Conservation (phyloP, 2,797 vertebrate species). For the Salmo trutta region DNA sequence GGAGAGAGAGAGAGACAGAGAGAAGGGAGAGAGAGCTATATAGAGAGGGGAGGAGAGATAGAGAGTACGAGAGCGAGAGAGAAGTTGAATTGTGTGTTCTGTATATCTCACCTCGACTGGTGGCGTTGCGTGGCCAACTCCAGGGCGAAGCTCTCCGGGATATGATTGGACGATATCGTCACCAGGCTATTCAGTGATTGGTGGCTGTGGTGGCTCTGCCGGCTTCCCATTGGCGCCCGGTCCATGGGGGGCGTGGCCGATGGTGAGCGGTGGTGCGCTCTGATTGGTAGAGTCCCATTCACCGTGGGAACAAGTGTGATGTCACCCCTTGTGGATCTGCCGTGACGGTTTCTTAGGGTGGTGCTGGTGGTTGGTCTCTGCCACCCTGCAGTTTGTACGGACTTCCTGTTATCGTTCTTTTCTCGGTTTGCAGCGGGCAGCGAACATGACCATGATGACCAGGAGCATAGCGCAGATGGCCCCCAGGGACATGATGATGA, state of each 20-base stretch:
- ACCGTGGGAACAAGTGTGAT: constrained; percentile 93
- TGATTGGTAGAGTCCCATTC: constrained; percentile 92
- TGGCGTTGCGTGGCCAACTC: constrained; percentile 94
- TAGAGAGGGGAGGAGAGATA: too few relatives aligned
- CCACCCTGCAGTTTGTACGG: constrained; percentile 97
- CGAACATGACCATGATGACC: constrained; percentile 93
- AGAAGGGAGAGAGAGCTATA: neutral
- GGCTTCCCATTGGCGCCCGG: constrained; percentile 88
- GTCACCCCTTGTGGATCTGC: constrained; percentile 97
- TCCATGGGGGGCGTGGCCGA: constrained; percentile 89
- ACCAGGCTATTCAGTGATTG: constrained; percentile 96
- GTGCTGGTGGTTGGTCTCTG: constrained; percentile 93
- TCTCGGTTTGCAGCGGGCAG: constrained; percentile 87
- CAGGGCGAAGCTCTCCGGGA: constrained; percentile 93
- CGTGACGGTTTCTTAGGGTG: constrained; percentile 92
- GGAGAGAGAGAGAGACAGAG: too few relatives aligned
- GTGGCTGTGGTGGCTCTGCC: constrained; percentile 94
- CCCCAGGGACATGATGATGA: constrained; percentile 91
- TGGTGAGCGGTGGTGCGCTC: constrained; percentile 90
- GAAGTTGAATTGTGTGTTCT: too few relatives aligned
- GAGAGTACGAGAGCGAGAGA: neutral
- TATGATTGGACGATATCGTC: constrained; percentile 97
- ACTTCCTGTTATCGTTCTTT: constrained; percentile 89
- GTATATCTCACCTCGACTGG: constrained; percentile 91
- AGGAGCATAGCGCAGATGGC: constrained; percentile 86